Percentiles rank a stretch among this genome's conserved stretches.
Evolutionary conservation across 2,113 vertebrate genomes (phyloP).

Genomic region (Lepus americanus): DNA sequence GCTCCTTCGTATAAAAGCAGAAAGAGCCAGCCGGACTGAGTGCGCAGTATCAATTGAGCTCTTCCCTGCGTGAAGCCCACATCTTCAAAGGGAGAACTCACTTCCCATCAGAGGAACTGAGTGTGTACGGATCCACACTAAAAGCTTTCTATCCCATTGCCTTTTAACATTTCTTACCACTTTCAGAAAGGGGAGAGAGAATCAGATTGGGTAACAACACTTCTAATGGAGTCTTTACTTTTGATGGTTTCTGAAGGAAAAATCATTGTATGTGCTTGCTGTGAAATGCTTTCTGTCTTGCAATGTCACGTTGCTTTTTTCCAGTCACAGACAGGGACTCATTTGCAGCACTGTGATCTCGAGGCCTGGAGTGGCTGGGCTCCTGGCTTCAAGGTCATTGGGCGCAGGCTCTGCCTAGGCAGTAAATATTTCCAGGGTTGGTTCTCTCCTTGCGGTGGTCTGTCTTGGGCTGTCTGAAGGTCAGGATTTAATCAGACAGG

Average conservation of each 20-base stretch:
- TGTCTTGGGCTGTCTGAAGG: not conserved
- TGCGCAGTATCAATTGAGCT: not conserved
- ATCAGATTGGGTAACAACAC: not conserved
- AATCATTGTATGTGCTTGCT: not conserved
- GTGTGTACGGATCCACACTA: not conserved
- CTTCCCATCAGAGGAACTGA: conserved; percentile 25
- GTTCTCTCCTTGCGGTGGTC: not conserved
- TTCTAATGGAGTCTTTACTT: conserved; percentile 62
- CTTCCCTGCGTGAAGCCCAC: conserved; percentile 27
- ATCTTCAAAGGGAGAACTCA: conserved; percentile 57
- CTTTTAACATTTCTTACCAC: conserved; percentile 45
- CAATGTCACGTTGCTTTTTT: not conserved
- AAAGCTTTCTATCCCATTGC: conserved; percentile 6
- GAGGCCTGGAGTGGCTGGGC: not conserved
- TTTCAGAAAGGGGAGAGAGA: conserved; percentile 67
- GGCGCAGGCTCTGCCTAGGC: not conserved
- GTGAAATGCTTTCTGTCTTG: conserved; percentile 27
- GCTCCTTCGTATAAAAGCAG: not conserved
- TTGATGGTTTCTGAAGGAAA: conserved; percentile 56
- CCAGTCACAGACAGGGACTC: not conserved
- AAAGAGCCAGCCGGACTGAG: not conserved
- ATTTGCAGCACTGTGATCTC: fast-evolving
- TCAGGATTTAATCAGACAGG: not conserved
- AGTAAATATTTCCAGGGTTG: not conserved
- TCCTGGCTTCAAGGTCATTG: not conserved